A percentile compares a stretch with the other conserved stretches of the same genome.
phyloP scores from a whole-genome alignment of 2,888 invertebrate species.

The Microchrysa polita region DNA sequence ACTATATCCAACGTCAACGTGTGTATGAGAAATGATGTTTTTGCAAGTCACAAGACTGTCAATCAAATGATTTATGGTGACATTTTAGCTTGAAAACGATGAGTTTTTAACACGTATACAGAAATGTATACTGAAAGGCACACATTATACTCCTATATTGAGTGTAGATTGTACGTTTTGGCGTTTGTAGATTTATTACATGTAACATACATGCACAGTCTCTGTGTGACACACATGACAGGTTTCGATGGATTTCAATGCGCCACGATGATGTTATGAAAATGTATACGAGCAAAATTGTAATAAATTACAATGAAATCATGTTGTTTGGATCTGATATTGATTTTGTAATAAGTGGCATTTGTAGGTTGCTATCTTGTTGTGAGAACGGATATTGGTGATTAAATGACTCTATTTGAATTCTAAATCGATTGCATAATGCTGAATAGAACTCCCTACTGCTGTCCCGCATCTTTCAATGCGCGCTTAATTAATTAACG shows the following conservation, averaged over 20 bases:
- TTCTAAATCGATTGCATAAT: no score
- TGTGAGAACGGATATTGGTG: no score
- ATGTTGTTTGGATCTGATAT: not conserved
- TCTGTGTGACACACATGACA: not conserved
- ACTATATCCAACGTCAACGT: conserved; percentile 13
- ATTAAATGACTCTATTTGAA: no score
- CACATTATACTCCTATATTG: not conserved
- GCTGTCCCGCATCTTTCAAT: no score
- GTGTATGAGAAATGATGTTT: conserved; percentile 39
- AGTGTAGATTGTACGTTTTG: no score
- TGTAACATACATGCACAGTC: not conserved
- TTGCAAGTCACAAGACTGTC: conserved; percentile 41
- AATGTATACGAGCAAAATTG: conserved; percentile 19
- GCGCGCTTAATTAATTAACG: no score
- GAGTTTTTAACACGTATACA: conserved; percentile 36
- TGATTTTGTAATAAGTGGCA: not conserved
- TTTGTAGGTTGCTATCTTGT: no score
- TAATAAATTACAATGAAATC: conserved; percentile 23
- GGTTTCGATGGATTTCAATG: not conserved
- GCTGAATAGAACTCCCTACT: no score
- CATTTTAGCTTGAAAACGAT: conserved; percentile 41
- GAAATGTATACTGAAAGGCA: conserved; percentile 10
- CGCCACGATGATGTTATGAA: conserved; percentile 4
- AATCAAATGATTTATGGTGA: conserved; percentile 41
- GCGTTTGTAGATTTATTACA: conserved; percentile 4